Base-by-base conservation (phyloP, 64 coral and sea anemone genomes). In the Pachyseris speciosa region DNA sequence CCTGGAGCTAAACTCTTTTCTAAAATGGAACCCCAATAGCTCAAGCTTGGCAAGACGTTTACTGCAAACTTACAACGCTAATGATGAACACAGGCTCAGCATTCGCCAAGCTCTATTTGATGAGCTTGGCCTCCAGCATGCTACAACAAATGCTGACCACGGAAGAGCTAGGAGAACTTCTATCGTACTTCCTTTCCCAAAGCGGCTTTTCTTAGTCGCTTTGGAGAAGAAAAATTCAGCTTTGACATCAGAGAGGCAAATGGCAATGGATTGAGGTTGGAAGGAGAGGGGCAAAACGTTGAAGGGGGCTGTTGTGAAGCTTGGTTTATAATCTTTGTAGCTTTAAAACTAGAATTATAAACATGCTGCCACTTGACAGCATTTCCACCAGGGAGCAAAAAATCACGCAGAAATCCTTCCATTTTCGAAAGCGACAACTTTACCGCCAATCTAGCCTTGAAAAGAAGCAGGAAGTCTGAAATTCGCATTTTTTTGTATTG, bases 91-190 rank as follows among this genome's bases (percentile, higher is more conserved):
- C 69, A 34, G 69, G 69, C 69, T 72, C 27, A 72, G 69, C 69
- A n/a, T 72, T 72, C 9, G 32, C 69, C 69, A 72, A 37, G 69
- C 69, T 72, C 25, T 72, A 15, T 72, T 72, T 37, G 69, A 72
- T 24, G 69, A 72, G 2, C 69, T 72, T 37, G 69, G 69, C 6
- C 1, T 16, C 16, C 32, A 42, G n/a, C 22, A 7, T 72, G 69
- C 69, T 9, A 37, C 22, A n/a, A 19, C 33, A n/a, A 72, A 72
- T 22, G 69, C 33, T 72, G 69, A 72, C 69, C 16, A 7, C 29
- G 2, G 69, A 36, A 72, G 12, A 11, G 12, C 69, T 4, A 72
- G 20, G 31, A 72, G 25, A 9, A 10, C 8, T 9, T 36, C 11
- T 20, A 28, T 72, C 11, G 33, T 32, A 72, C 32, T 72, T 72